These are phyloP conservation scores for Lasioglossum morio DNA, from an alignment of 2,888 invertebrate species.

Conservation along the genomic window DNA sequence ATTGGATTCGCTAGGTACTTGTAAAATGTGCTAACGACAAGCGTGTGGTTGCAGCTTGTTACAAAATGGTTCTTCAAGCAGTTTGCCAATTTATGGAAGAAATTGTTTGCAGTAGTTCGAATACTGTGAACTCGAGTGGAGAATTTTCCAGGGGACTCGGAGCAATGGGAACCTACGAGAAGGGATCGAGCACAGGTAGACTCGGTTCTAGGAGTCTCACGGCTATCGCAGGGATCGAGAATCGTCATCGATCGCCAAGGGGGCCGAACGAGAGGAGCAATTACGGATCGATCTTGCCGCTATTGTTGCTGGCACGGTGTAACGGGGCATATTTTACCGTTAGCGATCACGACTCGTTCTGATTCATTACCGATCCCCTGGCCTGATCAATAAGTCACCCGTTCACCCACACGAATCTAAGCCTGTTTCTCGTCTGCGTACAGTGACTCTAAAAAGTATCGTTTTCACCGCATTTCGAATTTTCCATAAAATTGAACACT, in stretches of 20 bases:
- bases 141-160: background rate
- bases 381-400: conserved; percentile 61
- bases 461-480: no score
- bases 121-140: background rate
- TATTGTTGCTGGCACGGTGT: conserved; percentile 64
- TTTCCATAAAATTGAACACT: no score
- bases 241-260: conserved; percentile 39
- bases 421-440: conserved; percentile 23
- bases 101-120: no score
- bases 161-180: background rate
- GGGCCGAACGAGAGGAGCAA: conserved; percentile 42
- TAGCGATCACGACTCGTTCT: conserved; percentile 77
- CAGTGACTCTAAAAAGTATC: no score
- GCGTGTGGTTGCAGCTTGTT: no score
- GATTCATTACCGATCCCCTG: conserved; percentile 76
- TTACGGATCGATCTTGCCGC: conserved; percentile 51
- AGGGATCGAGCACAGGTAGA: background rate
- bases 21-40: no score
- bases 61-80: no score
- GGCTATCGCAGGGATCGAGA: background rate
- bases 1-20: no score
- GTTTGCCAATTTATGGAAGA: no score
- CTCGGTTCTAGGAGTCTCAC: background rate
- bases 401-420: conserved; percentile 58
- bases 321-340: conserved; percentile 80